Evolutionary conservation across 2,113 vertebrate genomes (phyloP).

Genomic region (Rhabdomys dilectus): DNA sequence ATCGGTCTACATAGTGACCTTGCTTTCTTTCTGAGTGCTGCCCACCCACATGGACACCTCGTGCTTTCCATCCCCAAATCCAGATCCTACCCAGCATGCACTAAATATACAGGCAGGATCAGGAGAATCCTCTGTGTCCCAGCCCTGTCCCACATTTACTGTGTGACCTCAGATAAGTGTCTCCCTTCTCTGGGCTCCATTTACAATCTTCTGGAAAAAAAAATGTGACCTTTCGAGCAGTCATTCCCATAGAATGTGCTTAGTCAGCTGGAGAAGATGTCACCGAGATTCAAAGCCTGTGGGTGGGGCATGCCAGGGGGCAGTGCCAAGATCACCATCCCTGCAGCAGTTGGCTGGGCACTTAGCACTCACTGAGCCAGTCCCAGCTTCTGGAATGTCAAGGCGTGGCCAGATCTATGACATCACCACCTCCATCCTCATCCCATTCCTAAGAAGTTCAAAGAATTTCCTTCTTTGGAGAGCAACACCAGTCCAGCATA

Average conservation of each 20-base stretch:
- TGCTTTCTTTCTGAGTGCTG: background rate
- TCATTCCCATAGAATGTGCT: background rate
- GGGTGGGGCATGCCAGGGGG: background rate
- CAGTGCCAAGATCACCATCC: background rate
- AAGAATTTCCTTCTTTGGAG: slow-evolving; percentile 48
- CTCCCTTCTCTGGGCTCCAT: slow-evolving; percentile 19
- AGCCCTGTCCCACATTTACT: background rate
- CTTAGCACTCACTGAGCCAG: background rate
- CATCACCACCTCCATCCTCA: background rate
- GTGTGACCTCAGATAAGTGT: background rate
- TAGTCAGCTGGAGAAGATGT: background rate
- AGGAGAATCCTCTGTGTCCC: background rate
- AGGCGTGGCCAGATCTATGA: background rate
- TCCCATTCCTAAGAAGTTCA: background rate
- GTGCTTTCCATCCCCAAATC: background rate
- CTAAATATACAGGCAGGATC: background rate
- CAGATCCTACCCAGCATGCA: background rate
- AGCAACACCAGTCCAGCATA: background rate
- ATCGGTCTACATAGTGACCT: background rate
- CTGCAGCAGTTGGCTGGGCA: background rate
- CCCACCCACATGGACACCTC: rapidly evolving
- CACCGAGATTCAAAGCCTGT: background rate
- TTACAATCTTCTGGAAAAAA: background rate
- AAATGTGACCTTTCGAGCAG: background rate
- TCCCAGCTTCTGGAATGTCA: background rate